Evolutionary conservation across 2,888 invertebrate genomes (phyloP), one percentile per base, ranked within the genome.

Genomic region (Ochropleura leucogaster): DNA sequence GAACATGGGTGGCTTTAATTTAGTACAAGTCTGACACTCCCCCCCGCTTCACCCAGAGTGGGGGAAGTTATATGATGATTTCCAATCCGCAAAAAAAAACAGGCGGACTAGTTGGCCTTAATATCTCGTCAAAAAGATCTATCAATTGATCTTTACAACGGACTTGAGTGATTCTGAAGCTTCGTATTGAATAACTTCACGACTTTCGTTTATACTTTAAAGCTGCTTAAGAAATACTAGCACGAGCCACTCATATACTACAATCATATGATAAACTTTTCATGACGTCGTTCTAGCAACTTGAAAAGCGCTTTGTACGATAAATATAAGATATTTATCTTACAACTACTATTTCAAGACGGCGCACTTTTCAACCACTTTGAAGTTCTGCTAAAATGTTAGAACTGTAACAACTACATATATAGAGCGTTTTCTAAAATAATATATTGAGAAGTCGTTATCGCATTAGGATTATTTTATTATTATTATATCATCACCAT

Each of bases 241-340:
- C 79, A 72, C 68, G 83, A 44, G 40, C 57, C 20, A 4, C 30
- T 53, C 53, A 20, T 72, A 47, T 59, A 77, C 16, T 49, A 83
- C n/a, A 46, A 46, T 68, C 30, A 62, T 67, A 47, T 70, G 66
- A 57, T 30, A 55, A 51, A 18, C 9, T 3, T 55, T 70, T 55
- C 59, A 82, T 71, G 78, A 62, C 60, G 18, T 68, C 63, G 55
- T 70, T n/a, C 49, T 55, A 76, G 51, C 40, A 44, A 46, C 46
- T 51, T 42, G 18, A 55, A 82, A 64, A 77, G 49, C 63, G 67
- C n/a, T 79, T 51, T 57, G n/a, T 46, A 64, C 59, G 40, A 70
- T 59, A 64, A 82, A 77, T 82, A n/a, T 64, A 30, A 2, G 30
- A 30, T 30, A 30, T 30, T 30, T 30, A 30, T 30, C 30, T 30